A percentile compares a stretch with the other conserved stretches of the same genome.
Conservation (phyloP, 2,888 invertebrate genomes). For the Acanthacorydalis orientalis region DNA sequence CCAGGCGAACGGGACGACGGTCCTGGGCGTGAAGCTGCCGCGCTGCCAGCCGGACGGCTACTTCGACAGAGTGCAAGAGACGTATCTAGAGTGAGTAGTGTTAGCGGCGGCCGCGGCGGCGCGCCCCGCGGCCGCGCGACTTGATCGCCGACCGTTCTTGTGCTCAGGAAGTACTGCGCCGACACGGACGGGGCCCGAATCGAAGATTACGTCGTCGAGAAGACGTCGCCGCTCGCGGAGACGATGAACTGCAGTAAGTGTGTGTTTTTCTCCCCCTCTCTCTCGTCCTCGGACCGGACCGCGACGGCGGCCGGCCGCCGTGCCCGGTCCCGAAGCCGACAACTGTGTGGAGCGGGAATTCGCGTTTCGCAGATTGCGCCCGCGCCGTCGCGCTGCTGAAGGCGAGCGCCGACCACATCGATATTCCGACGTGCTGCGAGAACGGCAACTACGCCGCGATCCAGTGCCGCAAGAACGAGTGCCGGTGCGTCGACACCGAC, state of each 20-base stretch:
- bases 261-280: not conserved
- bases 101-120: constrained; percentile 9
- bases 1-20: constrained; percentile 17
- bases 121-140: no score
- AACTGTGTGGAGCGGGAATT: not conserved
- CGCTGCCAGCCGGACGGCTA: constrained; percentile 33
- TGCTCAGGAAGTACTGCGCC: constrained; percentile 37
- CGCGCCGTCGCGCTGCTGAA: constrained; percentile 34
- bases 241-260: constrained; percentile 46
- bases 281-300: not conserved
- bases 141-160: constrained; percentile 9
- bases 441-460: constrained; percentile 45
- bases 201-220: constrained; percentile 28
- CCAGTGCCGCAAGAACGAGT: constrained; percentile 42
- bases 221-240: constrained; percentile 23
- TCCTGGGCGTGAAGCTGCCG: constrained; percentile 22
- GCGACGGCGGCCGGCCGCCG: not conserved
- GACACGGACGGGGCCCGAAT: constrained; percentile 37
- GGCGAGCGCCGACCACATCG: constrained; percentile 20
- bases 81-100: constrained; percentile 3
- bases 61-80: constrained; percentile 26
- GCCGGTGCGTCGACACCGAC: constrained; percentile 44
- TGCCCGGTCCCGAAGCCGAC: no score
- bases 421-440: constrained; percentile 37
- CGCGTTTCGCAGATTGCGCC: constrained; percentile 39